Conservation (phyloP, 2,888 invertebrate genomes). For the Eilema depressum region DNA sequence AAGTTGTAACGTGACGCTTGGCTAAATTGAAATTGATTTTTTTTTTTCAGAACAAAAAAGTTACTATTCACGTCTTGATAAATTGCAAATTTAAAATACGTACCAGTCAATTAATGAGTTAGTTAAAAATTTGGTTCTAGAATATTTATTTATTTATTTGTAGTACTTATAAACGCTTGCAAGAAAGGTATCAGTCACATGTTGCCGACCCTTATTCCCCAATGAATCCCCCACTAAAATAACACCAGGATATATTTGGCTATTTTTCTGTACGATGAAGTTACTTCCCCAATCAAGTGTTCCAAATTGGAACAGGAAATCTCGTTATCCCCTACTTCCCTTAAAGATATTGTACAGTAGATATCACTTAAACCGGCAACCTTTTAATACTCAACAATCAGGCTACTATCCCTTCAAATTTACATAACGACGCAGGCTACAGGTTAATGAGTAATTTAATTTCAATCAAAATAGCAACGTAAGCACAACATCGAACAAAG, state of each 20-base stretch:
- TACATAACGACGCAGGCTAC: slow-evolving; percentile 4
- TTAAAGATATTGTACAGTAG: slow-evolving; percentile 1
- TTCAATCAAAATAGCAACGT: slow-evolving; percentile 4
- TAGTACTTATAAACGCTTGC: too few species aligned
- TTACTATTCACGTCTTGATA: too few species aligned
- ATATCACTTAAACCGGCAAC: background rate
- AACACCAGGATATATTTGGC: background rate
- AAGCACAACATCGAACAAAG: background rate
- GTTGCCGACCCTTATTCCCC: background rate
- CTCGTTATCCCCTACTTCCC: background rate
- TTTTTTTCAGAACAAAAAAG: too few species aligned
- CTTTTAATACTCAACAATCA: background rate
- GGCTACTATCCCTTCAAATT: slow-evolving; percentile 1
- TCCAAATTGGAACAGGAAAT: background rate
- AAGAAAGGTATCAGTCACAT: too few species aligned
- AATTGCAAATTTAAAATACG: too few species aligned
- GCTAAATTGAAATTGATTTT: background rate
- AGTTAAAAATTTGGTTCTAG: too few species aligned
- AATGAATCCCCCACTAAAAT: background rate
- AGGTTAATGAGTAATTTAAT: slow-evolving; percentile 20
- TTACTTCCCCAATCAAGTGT: background rate
- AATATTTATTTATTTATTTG: too few species aligned
- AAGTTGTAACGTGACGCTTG: background rate
- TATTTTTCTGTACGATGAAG: background rate
- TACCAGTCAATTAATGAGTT: too few species aligned